Base-by-base conservation (phyloP, 2,797 vertebrate genomes). In the Sorex maritimensis region DNA sequence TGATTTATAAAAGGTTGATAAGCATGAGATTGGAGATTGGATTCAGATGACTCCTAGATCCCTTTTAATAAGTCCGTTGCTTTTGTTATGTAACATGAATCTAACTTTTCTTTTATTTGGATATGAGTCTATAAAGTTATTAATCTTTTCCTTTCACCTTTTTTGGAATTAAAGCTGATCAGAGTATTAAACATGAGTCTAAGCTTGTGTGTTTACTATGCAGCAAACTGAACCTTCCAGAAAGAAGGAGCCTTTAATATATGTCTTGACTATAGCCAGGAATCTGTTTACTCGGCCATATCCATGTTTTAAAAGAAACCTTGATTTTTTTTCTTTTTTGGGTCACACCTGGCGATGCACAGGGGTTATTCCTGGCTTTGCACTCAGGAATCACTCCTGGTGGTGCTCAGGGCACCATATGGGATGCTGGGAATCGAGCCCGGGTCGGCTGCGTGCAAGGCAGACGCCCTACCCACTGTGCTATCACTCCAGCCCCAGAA, bases 1-100 rank as follows among this genome's bases (percentile, higher is more conserved):
- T 92, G 65, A 72, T 91, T 88, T 79, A 12, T 80, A 85, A 93
- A 85, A 78, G 61, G 71, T 73, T 82, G 63, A 46, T 95, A 89
- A 87, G 61, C 12, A 69, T 21, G 77, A 68, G 71, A 44, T 82
- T 34, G 4, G 52, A 95, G 23, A 81, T 58, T 88, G 74, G 30
- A 14, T 92, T 84, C 78, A 87, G 58, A 49, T 92, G 88, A 88
- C 34, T 11, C 23, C 26, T 86, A 85, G 82, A 26, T 12, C 55
- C 73, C 46, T 95, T 91, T 81, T 72, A 95, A 71, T 80, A 81
- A 61, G 72, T 69, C 15, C 58, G 0, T 80, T 92, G n/a, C 41
- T 80, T 96, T 92, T 61, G 6, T 83, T 41, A 55, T 91, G 14
- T 86, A 72, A 82, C 26, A 67, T 87, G 91, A 94, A 69, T 85